Conservation (phyloP, 2,113 vertebrate genomes). For the Mesembrinibis cayennensis region DNA sequence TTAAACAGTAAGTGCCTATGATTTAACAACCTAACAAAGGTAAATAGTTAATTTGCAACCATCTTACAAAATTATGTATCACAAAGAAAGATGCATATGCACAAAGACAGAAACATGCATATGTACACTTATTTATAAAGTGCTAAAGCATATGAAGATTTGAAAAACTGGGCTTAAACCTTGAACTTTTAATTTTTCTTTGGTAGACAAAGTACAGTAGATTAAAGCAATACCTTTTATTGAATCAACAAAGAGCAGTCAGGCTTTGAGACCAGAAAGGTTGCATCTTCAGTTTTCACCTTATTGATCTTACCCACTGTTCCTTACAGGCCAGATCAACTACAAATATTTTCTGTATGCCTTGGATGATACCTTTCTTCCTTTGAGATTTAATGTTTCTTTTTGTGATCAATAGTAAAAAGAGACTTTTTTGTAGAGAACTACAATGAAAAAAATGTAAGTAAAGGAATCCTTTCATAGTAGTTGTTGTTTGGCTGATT, state of each 20-base stretch:
- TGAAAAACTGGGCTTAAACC: not conserved
- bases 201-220: slow-evolving; percentile 16
- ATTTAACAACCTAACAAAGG: not conserved
- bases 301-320: slow-evolving; percentile 56
- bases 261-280: slow-evolving; percentile 55
- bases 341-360: slow-evolving; percentile 62
- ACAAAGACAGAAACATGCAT: not conserved
- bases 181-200: slow-evolving; percentile 53
- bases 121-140: not conserved
- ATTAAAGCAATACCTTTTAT: slow-evolving; percentile 61
- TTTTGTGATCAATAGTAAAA: slow-evolving; percentile 41
- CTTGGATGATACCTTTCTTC: slow-evolving; percentile 46
- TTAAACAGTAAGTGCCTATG: not conserved
- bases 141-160: not conserved
- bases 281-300: slow-evolving; percentile 50
- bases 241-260: slow-evolving; percentile 38
- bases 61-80: not conserved
- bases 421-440: not conserved
- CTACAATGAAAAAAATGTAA: not conserved
- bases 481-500: not conserved
- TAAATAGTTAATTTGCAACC: not conserved
- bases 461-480: not conserved
- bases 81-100: not conserved
- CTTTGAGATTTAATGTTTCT: slow-evolving; percentile 55
- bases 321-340: slow-evolving; percentile 43